Conservation (phyloP, 2,797 vertebrate species). For the Amblyopsis hoosieri region DNA sequence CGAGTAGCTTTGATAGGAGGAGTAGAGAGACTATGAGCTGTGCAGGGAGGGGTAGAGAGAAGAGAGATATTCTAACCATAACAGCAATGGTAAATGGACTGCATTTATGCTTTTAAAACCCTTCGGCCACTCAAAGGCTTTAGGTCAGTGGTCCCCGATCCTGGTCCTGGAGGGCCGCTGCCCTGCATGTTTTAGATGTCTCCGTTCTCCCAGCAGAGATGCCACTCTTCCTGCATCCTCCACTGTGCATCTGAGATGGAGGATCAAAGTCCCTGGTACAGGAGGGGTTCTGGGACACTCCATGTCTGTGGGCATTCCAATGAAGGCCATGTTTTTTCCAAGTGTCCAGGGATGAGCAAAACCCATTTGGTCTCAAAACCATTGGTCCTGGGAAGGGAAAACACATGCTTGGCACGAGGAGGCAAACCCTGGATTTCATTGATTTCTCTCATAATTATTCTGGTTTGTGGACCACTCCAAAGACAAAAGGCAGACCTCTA, state of each 20-base stretch:
- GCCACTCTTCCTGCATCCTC: not conserved
- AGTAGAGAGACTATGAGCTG: too few relatives aligned
- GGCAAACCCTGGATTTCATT: slow-evolving; percentile 20
- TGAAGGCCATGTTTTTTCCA: slow-evolving; percentile 18
- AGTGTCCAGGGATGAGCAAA: slow-evolving; percentile 30
- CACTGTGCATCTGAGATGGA: not conserved
- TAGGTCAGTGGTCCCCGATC: too few relatives aligned
- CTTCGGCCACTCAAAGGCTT: too few relatives aligned
- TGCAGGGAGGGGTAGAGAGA: not conserved
- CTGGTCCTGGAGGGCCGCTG: too few relatives aligned
- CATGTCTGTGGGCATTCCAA: slow-evolving; percentile 2
- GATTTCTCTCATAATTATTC: slow-evolving; percentile 36
- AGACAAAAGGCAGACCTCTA: slow-evolving; percentile 27
- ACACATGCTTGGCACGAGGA: slow-evolving; percentile 24
- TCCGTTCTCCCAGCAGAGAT: not conserved
- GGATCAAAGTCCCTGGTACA: slow-evolving; percentile 12
- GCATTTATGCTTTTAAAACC: too few relatives aligned
- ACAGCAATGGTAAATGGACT: too few relatives aligned
- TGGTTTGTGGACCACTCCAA: slow-evolving; percentile 24
- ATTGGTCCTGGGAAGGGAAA: slow-evolving; percentile 22
- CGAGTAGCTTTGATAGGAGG: too few relatives aligned
- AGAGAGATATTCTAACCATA: too few relatives aligned
- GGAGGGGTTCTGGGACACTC: slow-evolving; percentile 16
- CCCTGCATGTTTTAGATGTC: too few relatives aligned
- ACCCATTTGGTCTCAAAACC: slow-evolving; percentile 6